A percentile compares a stretch with the other conserved stretches of the same genome.
Evolutionary conservation across 2,888 invertebrate genomes (phyloP).

Genomic region (Ophion ellenae): DNA sequence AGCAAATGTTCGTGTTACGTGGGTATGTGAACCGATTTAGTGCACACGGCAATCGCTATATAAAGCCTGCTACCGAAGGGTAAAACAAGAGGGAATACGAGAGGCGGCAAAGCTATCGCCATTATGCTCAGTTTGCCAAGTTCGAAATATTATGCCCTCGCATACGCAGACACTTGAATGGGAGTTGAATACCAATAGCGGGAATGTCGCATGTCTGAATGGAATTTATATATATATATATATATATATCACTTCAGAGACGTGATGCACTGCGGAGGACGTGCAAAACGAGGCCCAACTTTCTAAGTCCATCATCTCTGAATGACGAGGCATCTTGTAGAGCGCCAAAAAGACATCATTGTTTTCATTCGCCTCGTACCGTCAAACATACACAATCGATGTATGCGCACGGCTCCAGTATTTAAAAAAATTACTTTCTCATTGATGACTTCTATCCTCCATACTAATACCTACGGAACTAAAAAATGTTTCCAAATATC

Average conservation of each 20-base stretch:
- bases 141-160: conserved; percentile 47
- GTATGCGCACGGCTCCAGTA: no score
- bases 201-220: not conserved
- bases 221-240: not conserved
- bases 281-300: not conserved
- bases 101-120: conserved; percentile 39
- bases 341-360: no score
- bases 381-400: no score
- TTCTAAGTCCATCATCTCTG: no score
- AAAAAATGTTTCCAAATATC: no score
- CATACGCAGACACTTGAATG: conserved; percentile 13
- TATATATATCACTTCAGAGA: not conserved
- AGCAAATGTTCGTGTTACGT: conserved; percentile 1
- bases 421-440: no score
- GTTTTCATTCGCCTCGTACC: no score
- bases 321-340: no score
- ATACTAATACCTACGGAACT: no score
- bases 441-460: no score
- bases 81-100: conserved; percentile 39
- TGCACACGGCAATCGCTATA: conserved; percentile 26
- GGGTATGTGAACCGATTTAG: conserved; percentile 36
- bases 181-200: conserved; percentile 29
- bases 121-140: conserved; percentile 50
- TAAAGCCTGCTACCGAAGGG: conserved; percentile 11
- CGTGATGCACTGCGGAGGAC: conserved; percentile 15